Conservation (phyloP, 2,888 invertebrate genomes). For the Chouioia cunea region DNA sequence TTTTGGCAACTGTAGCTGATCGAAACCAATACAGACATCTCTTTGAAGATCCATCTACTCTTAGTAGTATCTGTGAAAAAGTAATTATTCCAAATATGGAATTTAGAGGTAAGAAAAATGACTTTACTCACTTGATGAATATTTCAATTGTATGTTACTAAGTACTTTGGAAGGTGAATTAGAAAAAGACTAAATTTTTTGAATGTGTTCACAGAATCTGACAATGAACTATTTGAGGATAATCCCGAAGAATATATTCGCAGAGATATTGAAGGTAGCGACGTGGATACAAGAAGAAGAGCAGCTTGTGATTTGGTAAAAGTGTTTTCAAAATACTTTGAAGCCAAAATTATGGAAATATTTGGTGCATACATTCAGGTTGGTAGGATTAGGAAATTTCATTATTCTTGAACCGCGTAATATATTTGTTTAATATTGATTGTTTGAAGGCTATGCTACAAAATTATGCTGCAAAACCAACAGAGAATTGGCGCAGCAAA, state of each 20-base stretch:
- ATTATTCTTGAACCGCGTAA: constrained; percentile 46
- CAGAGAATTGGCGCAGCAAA: constrained; percentile 90
- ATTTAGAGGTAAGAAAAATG: constrained; percentile 80
- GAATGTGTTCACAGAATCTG: constrained; percentile 75
- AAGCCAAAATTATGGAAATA: constrained; percentile 87
- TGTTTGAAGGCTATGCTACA: constrained; percentile 77
- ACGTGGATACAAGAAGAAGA: constrained; percentile 94
- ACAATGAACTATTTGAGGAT: constrained; percentile 97
- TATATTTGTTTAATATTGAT: not conserved
- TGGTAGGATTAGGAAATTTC: constrained; percentile 54
- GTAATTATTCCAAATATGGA: constrained; percentile 99
- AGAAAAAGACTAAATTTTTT: not conserved
- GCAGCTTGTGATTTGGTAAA: constrained; percentile 98
- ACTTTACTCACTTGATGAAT: too few relatives aligned
- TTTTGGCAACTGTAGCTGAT: constrained; percentile 94
- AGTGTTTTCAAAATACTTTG: constrained; percentile 89
- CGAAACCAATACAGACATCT: constrained; percentile 87
- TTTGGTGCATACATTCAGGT: constrained; percentile 91
- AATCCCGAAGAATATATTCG: constrained; percentile 98
- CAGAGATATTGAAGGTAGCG: constrained; percentile 97
- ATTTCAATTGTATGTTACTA: not conserved
- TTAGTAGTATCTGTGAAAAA: constrained; percentile 95
- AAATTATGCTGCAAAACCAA: constrained; percentile 83
- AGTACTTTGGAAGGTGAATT: too few relatives aligned
- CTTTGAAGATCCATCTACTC: constrained; percentile 88